Percentiles rank a stretch among this genome's conserved stretches.
phyloP scores from a whole-genome alignment of 2,797 vertebrate species.

The Takifugu rubripes region DNA sequence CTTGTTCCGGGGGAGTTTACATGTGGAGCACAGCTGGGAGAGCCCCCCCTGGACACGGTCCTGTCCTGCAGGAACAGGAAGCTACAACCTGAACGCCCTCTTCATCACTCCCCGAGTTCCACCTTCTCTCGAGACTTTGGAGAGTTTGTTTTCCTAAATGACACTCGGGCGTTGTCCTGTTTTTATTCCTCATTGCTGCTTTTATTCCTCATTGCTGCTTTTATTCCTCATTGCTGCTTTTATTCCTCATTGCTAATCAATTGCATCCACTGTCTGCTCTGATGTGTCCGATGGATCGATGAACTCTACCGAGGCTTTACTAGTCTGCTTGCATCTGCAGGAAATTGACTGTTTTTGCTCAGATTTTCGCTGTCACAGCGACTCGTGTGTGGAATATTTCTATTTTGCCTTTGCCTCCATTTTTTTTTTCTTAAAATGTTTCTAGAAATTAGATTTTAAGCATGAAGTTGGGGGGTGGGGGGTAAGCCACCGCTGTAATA shows the following conservation, averaged over 20 bases:
- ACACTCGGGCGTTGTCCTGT: background rate
- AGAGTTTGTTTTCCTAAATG: background rate
- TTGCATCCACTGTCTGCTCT: slow-evolving; percentile 1
- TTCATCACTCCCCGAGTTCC: background rate
- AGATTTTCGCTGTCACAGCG: slow-evolving; percentile 1
- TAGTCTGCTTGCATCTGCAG: slow-evolving; percentile 2
- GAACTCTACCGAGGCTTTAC: slow-evolving; percentile 5
- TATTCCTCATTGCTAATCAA: background rate
- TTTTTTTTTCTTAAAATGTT: too few relatives aligned
- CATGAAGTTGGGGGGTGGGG: too few relatives aligned
- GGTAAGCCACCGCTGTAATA: too few relatives aligned
- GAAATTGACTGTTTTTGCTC: background rate
- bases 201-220: background rate
- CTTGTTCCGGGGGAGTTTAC: slow-evolving; percentile 14
- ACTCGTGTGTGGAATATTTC: too few relatives aligned
- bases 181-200: background rate
- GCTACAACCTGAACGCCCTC: background rate
- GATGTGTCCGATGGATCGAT: slow-evolving; percentile 14
- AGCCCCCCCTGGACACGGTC: slow-evolving; percentile 1
- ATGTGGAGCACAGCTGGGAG: slow-evolving; percentile 27
- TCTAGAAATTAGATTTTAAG: too few relatives aligned
- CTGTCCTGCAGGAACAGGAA: slow-evolving; percentile 14
- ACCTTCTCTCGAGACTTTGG: background rate
- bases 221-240: background rate
- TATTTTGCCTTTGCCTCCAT: too few relatives aligned